phyloP scores from a whole-genome alignment of 92 coral and sea anemone genomes.

The Meandrina meandrites region DNA sequence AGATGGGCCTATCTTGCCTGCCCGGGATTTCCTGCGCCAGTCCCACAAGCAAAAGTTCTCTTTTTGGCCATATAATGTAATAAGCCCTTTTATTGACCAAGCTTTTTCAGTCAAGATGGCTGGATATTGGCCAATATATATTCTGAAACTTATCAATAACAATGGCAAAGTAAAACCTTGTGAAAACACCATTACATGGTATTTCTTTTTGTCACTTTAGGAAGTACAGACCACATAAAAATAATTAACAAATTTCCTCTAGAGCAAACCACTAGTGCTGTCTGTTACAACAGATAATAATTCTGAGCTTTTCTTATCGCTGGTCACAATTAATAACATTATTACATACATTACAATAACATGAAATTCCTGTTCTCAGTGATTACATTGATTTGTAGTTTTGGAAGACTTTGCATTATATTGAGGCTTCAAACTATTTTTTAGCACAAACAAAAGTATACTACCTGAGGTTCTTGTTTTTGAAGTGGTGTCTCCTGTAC shows the following conservation, averaged over 20 bases:
- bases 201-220: too few relatives aligned
- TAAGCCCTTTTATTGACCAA: too few relatives aligned
- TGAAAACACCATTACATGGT: too few relatives aligned
- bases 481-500: background rate
- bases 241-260: background rate
- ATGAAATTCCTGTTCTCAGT: background rate
- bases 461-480: conserved; percentile 26
- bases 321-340: background rate
- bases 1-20: too few relatives aligned
- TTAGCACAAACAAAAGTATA: background rate
- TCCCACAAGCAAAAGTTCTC: too few relatives aligned
- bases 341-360: background rate
- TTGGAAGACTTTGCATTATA: background rate
- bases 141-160: too few relatives aligned
- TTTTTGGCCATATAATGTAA: too few relatives aligned
- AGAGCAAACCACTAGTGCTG: background rate
- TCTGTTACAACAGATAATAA: background rate
- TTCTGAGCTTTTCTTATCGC: background rate
- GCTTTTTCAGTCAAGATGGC: too few relatives aligned
- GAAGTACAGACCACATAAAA: background rate
- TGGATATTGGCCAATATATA: too few relatives aligned
- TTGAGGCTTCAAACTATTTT: background rate
- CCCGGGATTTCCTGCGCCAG: too few relatives aligned
- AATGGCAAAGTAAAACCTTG: too few relatives aligned
- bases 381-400: background rate